Percentiles rank a stretch among this genome's conserved stretches.
Evolutionary conservation across 2,797 vertebrate species (phyloP).

Genomic region (Gobionotothen gibberifrons): DNA sequence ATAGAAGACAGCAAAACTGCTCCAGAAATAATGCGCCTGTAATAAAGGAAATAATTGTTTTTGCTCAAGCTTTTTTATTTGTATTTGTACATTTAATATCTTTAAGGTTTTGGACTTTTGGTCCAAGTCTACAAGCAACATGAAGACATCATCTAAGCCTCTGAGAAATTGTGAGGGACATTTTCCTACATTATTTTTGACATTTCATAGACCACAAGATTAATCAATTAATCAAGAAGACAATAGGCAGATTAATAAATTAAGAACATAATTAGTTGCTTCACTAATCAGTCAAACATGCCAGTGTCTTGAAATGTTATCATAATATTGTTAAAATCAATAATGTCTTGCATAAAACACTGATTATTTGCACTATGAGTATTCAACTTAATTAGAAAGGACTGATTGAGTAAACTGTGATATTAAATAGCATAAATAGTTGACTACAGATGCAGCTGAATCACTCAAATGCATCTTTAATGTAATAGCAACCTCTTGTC

Average conservation of each 20-base stretch:
- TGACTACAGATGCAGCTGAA: not conserved
- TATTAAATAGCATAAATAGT: not conserved
- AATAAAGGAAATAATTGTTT: not conserved
- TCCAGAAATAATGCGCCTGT: not conserved
- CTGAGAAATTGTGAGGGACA: not conserved
- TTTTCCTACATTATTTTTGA: not conserved
- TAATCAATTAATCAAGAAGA: not conserved
- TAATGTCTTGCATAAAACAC: not conserved
- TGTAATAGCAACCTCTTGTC: conserved; percentile 4
- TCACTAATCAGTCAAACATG: not conserved
- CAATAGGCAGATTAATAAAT: not conserved
- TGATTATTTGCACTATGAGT: not conserved
- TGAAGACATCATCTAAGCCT: not conserved
- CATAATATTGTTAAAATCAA: not conserved
- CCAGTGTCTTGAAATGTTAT: not conserved
- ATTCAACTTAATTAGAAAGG: conserved; percentile 1
- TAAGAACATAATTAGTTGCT: not conserved
- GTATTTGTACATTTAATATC: not conserved
- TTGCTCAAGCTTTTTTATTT: not conserved
- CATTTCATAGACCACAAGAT: not conserved
- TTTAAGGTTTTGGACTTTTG: not conserved
- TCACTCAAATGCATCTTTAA: conserved; percentile 14
- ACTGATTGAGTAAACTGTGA: not conserved
- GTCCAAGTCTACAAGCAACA: rapidly evolving
- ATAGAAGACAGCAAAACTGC: not conserved